Conservation (phyloP, 2,113 vertebrate species). For the Esox niger region DNA sequence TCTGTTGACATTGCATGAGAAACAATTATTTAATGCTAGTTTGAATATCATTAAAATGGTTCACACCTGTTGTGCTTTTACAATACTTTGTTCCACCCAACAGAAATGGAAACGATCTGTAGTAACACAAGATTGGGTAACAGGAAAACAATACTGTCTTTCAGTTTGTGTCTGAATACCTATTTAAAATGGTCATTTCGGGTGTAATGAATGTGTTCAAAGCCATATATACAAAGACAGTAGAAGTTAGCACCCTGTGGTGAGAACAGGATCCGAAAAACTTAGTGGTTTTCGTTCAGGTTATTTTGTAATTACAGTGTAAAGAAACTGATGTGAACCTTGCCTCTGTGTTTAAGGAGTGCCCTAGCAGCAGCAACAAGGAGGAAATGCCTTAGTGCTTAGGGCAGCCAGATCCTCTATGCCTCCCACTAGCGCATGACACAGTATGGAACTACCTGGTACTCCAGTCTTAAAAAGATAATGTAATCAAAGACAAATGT, state of each 20-base stretch:
- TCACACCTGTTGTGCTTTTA: not conserved
- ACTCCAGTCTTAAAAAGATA: no score
- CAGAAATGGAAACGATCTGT: not conserved
- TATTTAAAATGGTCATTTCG: not conserved
- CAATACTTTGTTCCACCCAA: no score
- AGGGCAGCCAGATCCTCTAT: conserved; percentile 43
- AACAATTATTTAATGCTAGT: not conserved
- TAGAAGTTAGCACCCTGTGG: conserved; percentile 1
- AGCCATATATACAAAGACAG: conserved; percentile 14
- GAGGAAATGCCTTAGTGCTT: conserved; percentile 75
- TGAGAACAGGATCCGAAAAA: conserved; percentile 19
- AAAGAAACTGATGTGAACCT: not conserved
- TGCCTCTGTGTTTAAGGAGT: conserved; percentile 39
- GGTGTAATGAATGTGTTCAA: conserved; percentile 4
- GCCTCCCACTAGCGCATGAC: conserved; percentile 12
- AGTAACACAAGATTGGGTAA: not conserved
- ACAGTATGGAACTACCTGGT: no score
- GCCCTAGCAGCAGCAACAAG: conserved; percentile 36
- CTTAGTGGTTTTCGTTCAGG: not conserved
- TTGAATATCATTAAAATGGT: not conserved
- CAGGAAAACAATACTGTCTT: not conserved
- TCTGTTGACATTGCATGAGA: not conserved
- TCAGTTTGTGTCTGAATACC: not conserved
- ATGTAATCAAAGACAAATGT: no score
- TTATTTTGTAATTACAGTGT: not conserved